Evolutionary conservation across 2,888 invertebrate species (phyloP), one percentile per base, ranked within the genome.

Genomic region (Fragum whitleyi): DNA sequence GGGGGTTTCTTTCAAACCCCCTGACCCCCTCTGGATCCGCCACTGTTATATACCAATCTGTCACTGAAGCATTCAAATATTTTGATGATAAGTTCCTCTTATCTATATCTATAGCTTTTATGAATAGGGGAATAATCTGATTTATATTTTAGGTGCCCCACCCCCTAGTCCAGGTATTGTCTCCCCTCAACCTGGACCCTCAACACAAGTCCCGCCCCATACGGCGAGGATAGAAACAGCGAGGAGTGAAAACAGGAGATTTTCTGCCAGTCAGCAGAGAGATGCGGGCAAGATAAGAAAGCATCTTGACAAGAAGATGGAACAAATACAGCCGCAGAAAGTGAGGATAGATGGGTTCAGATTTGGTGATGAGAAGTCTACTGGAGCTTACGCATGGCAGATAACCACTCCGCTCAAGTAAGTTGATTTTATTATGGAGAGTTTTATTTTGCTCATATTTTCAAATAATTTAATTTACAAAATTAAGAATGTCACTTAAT

Each of bases 351-450:
- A 92, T 77, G 92, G 92, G 7, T 92, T 92, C 69, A 80, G 87
- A 62, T 83, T 89, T 21, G 88, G 90, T 0, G 90, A 91, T 65
- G 90, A 91, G 51, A 85, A 85, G n/a, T 81, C 87, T 3, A 88
- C 87, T 53, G 91, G 91, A n/a, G 91, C 92, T 0, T 91, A 88
- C 86, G 90, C 91, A n/a, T 91, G 91, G 91, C 91, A 92, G 79
- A 90, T 92, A 32, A 88, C 90, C 2, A 86, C 89, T 19, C 92
- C 92, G 29, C 85, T 92, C 32, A 91, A 90, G 91, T 92, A 79
- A 70, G 89, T 57, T 23, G 6, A 26, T 73, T 53, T 53, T 42
- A n/a, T 23, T 1, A 42, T n/a, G 16, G 14, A 32, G 16, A 68
- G 23, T 29, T 9, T 21, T 26, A 55, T n/a, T n/a, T n/a, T n/a